A percentile compares a stretch with the other conserved stretches of the same genome.
phyloP scores from a whole-genome alignment of 2,888 invertebrate species.

The Cryptocephalus moraei region DNA sequence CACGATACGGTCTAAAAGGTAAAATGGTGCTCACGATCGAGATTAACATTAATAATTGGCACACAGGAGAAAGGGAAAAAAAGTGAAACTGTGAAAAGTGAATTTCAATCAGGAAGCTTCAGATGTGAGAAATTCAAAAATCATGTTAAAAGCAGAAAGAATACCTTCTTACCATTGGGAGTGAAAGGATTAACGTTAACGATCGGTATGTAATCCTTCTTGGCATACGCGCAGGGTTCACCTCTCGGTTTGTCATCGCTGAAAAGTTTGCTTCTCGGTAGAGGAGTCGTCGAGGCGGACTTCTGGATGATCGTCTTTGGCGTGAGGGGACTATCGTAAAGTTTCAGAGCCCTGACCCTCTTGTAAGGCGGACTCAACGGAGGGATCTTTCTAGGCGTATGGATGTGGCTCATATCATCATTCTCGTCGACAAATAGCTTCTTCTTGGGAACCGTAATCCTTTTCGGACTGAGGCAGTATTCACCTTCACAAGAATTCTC shows the following conservation, averaged over 20 bases:
- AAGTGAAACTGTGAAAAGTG: no score
- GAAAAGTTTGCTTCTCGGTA: conserved; percentile 45
- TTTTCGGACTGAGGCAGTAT: conserved; percentile 39
- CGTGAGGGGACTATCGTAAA: conserved; percentile 78
- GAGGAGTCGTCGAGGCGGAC: conserved; percentile 41
- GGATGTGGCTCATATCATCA: not conserved
- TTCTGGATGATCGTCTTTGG: conserved; percentile 74
- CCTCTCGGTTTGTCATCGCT: conserved; percentile 36
- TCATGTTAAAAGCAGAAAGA: not conserved
- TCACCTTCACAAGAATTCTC: conserved; percentile 43
- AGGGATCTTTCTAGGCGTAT: conserved; percentile 26
- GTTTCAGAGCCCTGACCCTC: conserved; percentile 48
- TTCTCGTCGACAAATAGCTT: conserved; percentile 43
- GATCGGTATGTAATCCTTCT: conserved; percentile 43
- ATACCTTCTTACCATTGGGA: conserved; percentile 50
- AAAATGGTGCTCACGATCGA: not conserved
- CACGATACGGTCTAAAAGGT: no score
- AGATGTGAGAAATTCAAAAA: not conserved
- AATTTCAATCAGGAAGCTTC: no score
- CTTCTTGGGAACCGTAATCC: conserved; percentile 47
- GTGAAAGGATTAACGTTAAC: conserved; percentile 84
- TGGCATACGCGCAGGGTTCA: conserved; percentile 35
- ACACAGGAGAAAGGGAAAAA: not conserved
- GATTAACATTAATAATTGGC: not conserved
- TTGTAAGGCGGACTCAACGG: conserved; percentile 50